Percentiles rank a stretch among this genome's conserved stretches.
Conservation (phyloP, 2,888 invertebrate genomes). For the Mythimna albipuncta region DNA sequence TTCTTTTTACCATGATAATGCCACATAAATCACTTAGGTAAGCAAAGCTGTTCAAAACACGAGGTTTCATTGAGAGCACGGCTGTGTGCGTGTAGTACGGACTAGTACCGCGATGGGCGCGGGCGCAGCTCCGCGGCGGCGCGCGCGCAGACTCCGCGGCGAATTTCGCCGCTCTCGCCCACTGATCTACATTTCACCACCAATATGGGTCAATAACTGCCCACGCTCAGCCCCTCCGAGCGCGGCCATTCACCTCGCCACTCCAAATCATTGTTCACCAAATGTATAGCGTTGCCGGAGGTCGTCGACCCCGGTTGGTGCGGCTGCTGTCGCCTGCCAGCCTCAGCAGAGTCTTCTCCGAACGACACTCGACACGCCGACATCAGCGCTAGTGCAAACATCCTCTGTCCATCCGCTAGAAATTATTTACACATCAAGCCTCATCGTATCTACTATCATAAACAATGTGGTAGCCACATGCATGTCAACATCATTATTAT, state of each 20-base stretch:
- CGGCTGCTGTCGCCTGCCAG: constrained; percentile 83
- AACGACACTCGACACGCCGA: constrained; percentile 86
- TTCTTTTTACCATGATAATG: background rate
- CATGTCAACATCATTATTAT: constrained; percentile 14
- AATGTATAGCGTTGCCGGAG: constrained; percentile 87
- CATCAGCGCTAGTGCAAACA: constrained; percentile 81
- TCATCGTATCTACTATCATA: constrained; percentile 59
- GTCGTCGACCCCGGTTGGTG: constrained; percentile 84
- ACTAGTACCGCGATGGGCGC: constrained; percentile 35
- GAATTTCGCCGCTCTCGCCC: constrained; percentile 90
- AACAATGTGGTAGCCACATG: constrained; percentile 56
- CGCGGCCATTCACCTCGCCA: constrained; percentile 90
- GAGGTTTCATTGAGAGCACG: constrained; percentile 35
- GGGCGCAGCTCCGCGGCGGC: constrained; percentile 58
- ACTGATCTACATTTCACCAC: constrained; percentile 91
- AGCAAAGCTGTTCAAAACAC: constrained; percentile 27
- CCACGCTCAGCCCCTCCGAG: constrained; percentile 89
- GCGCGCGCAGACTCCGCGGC: constrained; percentile 80
- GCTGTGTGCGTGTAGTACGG: constrained; percentile 43
- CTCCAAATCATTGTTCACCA: constrained; percentile 91
- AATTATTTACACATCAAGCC: constrained; percentile 58
- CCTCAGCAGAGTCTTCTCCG: constrained; percentile 80
- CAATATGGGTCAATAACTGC: constrained; percentile 91
- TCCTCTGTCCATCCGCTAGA: constrained; percentile 74
- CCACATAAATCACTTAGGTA: constrained; percentile 5